These are phyloP conservation scores for Oceanites oceanicus DNA, from an alignment of 2,113 vertebrate genomes.

Conservation along the genomic window DNA sequence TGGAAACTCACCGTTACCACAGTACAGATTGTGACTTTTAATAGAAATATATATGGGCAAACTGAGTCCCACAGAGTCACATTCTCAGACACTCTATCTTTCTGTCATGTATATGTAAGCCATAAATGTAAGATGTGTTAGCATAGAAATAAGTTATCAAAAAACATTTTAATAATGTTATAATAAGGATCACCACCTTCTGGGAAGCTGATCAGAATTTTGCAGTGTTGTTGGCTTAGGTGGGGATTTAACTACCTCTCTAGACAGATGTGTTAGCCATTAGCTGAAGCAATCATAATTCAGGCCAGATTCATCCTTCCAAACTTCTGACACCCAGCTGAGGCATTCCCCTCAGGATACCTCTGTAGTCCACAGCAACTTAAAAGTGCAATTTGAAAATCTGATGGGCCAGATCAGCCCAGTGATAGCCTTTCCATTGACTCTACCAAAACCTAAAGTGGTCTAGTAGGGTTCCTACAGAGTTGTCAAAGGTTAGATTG, in stretches of 20 bases:
- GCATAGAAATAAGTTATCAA: not conserved
- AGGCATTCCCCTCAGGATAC: not conserved
- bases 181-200: not conserved
- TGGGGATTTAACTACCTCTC: not conserved
- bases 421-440: rapidly evolving
- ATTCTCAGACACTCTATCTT: not conserved
- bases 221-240: not conserved
- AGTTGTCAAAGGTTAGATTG: not conserved
- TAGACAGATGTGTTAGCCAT: not conserved
- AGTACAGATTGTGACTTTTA: not conserved
- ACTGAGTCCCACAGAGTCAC: rapidly evolving
- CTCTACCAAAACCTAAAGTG: not conserved
- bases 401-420: not conserved
- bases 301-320: not conserved
- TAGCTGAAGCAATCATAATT: not conserved
- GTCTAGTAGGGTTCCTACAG: not conserved
- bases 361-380: not conserved
- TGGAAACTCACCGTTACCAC: not conserved
- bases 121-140: not conserved
- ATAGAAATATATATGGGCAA: not conserved
- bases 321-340: not conserved
- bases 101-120: not conserved
- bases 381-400: not conserved
- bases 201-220: not conserved
- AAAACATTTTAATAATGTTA: not conserved